Conservation (phyloP, 2,113 vertebrate species). For the Vulpes vulpes region DNA sequence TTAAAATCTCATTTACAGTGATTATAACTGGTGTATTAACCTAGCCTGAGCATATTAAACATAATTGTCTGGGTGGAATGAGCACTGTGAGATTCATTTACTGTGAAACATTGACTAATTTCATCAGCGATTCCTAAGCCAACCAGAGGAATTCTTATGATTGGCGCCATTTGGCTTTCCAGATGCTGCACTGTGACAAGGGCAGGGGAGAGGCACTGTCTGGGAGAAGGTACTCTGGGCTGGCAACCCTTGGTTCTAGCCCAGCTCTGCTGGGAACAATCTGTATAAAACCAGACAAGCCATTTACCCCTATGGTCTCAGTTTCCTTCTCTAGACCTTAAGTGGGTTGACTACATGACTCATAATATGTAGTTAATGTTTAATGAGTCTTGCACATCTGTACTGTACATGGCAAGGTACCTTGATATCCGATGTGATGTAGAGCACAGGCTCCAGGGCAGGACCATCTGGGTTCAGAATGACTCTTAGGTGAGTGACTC, state of each 20-base stretch:
- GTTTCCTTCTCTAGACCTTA: not conserved
- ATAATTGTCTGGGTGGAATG: not conserved
- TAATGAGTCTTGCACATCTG: not conserved
- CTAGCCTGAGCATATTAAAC: constrained; percentile 27
- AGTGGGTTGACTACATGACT: not conserved
- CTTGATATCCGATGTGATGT: not conserved
- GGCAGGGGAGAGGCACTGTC: not conserved
- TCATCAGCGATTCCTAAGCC: not conserved
- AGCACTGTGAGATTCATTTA: not conserved
- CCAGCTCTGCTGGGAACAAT: not conserved
- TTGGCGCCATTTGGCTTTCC: not conserved
- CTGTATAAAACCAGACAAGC: not conserved
- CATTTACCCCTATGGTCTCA: not conserved
- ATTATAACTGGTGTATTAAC: constrained; percentile 27
- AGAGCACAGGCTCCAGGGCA: not conserved
- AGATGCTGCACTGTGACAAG: not conserved
- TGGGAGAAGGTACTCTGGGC: not conserved
- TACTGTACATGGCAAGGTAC: not conserved
- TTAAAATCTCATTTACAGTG: not conserved
- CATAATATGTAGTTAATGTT: not conserved
- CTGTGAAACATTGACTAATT: constrained; percentile 24
- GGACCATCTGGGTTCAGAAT: not conserved
- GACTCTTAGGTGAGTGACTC: not conserved
- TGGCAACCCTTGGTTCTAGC: not conserved
- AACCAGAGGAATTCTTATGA: not conserved